Evolutionary conservation across 1,140 invertebrate species (phyloP), one percentile per base, ranked within the genome.

Genomic region (Sipha flava): DNA sequence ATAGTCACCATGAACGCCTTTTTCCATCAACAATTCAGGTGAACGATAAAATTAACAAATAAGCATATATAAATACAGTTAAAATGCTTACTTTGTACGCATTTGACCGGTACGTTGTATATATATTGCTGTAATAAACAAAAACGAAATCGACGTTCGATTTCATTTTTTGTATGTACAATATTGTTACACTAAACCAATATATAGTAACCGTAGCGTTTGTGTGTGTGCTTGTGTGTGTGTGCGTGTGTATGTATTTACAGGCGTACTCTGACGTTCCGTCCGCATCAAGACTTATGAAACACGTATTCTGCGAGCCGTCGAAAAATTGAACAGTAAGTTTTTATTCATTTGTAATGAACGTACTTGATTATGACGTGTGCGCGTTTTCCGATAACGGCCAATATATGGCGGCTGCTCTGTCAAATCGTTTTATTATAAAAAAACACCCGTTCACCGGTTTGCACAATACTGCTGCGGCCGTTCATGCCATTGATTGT

Each of bases 1-100:
- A 77, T 77, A 77, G 73, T 77, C 73, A 77, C 73, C 73, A 77
- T 77, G 73, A 77, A 77, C 73, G 73, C 73, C 73, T 77, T 77
- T 59, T 77, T 59, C 34, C 73, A 21, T 59, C 73, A 77, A 77
- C 73, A 77, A 77, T 77, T 59, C 52, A 77, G 72, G 73, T 77
- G 37, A 75, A 72, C 45, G 29, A 47, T 40, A 37, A 21, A 64
- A 29, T 59, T 29, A 29, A 59, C 54, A 59, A 23, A 18, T n/a
- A 59, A 18, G 26, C 23, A 37, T 37, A 10, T 66, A 23, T 66
- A n/a, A n/a, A n/a, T n/a, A n/a, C n/a, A n/a, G n/a, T n/a, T n/a
- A n/a, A n/a, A n/a, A n/a, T n/a, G n/a, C n/a, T n/a, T n/a, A n/a
- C n/a, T n/a, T n/a, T n/a, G n/a, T n/a, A 66, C 64, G 21, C 21